Evolutionary conservation across 2,797 vertebrate genomes (phyloP), one percentile per base, ranked within the genome.

Genomic region (Onychomys torridus): DNA sequence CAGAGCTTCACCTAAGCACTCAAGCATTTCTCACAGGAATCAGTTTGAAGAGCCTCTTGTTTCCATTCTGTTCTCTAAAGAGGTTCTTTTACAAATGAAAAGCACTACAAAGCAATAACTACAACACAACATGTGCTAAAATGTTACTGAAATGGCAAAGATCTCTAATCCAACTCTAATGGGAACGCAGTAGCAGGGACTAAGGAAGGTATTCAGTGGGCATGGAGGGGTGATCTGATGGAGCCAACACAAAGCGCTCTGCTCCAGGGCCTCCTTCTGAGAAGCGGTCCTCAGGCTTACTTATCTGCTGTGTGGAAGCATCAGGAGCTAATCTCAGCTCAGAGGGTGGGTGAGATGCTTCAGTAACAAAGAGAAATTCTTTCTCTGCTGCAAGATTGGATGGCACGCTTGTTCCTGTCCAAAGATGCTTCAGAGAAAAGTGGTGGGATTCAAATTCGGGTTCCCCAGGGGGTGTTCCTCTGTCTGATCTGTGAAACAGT

Each of bases 41-140:
- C 93, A 25, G 1, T 77, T 37, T 90, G 65, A 92, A 96, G 94
- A 91, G 81, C 34, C 55, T 69, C 55, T 96, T 84, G 29, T 95
- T 57, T 75, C 92, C 85, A 43, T 90, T 91, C 32, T 95, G 75
- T 84, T 92, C 75, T 97, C 86, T 32, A 32, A 86, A 94, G 86
- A 92, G 93, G 52, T 63, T 59, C 94, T 98, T 55, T 95, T 95
- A 79, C 69, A 96, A 96, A 95, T 76, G 77, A 89, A 94, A 95
- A 97, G 96, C 96, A 65, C 65, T 46, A 75, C 55, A 97, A 69
- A 97, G 93, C 95, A 94, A 91, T 96, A 85, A 86, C 95, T 84
- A 63, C 89, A 97, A 96, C 61, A 49, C 46, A 96, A 84, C 82
- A 14, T 29, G 17, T 7, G 52, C 86, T 84, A 89, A 96, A 91